phyloP scores from a whole-genome alignment of 2,888 invertebrate genomes.

The Sesamia inferens region DNA sequence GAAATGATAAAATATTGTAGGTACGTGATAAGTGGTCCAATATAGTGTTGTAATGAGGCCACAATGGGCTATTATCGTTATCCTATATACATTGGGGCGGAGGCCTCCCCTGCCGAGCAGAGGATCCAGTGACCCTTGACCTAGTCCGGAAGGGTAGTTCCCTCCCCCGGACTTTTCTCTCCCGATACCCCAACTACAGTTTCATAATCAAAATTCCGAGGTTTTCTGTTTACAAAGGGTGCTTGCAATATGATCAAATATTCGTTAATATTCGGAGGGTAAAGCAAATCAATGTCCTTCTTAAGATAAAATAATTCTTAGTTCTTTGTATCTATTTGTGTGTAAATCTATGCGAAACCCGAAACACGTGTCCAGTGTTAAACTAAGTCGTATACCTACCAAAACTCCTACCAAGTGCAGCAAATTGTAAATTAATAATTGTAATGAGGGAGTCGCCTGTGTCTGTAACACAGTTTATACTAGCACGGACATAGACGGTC shows the following conservation, averaged over 20 bases:
- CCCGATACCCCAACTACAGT: conserved; percentile 67
- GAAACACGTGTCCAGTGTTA: too few relatives aligned
- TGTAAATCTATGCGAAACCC: too few relatives aligned
- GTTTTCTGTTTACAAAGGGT: conserved; percentile 27
- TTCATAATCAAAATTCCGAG: conserved; percentile 61
- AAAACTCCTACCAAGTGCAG: too few relatives aligned
- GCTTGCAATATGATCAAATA: conserved; percentile 34
- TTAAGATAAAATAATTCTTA: too few relatives aligned
- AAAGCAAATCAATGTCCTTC: conserved; percentile 3
- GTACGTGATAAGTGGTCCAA: conserved; percentile 74
- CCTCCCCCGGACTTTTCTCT: conserved; percentile 64
- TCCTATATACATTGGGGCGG: conserved; percentile 74
- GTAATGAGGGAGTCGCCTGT: too few relatives aligned
- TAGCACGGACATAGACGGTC: too few relatives aligned
- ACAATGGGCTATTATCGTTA: conserved; percentile 79
- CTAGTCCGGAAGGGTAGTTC: conserved; percentile 70
- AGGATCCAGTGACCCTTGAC: conserved; percentile 80
- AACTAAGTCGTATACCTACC: too few relatives aligned
- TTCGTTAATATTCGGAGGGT: conserved; percentile 22
- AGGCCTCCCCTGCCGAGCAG: conserved; percentile 62
- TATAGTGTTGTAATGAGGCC: conserved; percentile 75
- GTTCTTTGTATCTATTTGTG: too few relatives aligned
- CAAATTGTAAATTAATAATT: too few relatives aligned
- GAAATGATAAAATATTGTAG: conserved; percentile 60
- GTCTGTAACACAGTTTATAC: too few relatives aligned